Evolutionary conservation across 2,113 vertebrate species (phyloP).

Genomic region (Xiphias gladius): DNA sequence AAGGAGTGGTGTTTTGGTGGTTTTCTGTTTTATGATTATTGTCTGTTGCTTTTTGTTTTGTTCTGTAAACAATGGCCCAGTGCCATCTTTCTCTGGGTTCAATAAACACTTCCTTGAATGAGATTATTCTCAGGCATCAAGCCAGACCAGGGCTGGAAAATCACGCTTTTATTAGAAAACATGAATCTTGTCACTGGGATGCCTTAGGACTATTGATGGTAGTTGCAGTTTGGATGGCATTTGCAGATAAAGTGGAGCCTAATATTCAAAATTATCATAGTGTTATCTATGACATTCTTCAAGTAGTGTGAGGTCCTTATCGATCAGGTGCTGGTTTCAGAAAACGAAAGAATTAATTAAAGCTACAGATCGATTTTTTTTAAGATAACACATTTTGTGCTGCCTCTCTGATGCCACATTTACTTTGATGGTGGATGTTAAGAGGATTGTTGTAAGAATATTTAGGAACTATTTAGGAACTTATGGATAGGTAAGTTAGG

Average conservation of each 20-base stretch:
- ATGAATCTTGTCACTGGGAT: constrained; percentile 76
- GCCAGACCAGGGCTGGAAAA: constrained; percentile 66
- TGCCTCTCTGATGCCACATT: constrained; percentile 60
- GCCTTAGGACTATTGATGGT: constrained; percentile 75
- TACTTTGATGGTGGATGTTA: constrained; percentile 72
- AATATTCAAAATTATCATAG: constrained; percentile 81
- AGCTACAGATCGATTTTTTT: constrained; percentile 78
- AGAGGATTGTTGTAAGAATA: constrained; percentile 63
- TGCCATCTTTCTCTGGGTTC: constrained; percentile 66
- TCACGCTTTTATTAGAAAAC: constrained; percentile 81
- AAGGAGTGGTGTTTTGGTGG: constrained; percentile 44
- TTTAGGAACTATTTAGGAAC: constrained; percentile 36
- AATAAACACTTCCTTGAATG: constrained; percentile 77
- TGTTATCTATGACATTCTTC: constrained; percentile 75
- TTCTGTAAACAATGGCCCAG: constrained; percentile 61
- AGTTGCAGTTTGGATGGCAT: constrained; percentile 65
- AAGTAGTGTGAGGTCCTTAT: constrained; percentile 65
- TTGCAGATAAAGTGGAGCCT: constrained; percentile 80
- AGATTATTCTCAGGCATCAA: constrained; percentile 74
- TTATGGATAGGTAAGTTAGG: constrained; percentile 42
- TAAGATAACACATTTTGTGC: constrained; percentile 75
- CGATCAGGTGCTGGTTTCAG: constrained; percentile 70
- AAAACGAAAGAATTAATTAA: constrained; percentile 79
- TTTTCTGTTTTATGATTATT: constrained; percentile 63
- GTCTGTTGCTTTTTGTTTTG: constrained; percentile 66